Evolutionary conservation across 2,113 vertebrate genomes (phyloP), one percentile per base, ranked within the genome.

Genomic region (Xerus inauris): DNA sequence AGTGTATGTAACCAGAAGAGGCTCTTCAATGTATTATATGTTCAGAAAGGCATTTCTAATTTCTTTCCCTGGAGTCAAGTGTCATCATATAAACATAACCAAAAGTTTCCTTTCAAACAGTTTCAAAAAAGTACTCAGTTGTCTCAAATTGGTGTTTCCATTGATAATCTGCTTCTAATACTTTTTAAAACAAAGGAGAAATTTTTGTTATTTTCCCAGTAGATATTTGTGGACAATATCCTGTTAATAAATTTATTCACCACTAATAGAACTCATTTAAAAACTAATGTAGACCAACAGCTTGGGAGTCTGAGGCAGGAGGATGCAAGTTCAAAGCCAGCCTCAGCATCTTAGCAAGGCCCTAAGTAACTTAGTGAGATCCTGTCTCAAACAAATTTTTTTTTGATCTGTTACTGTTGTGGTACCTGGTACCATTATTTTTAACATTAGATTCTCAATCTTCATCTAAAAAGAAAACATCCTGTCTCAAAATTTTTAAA

Each of bases 31-130:
- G 19, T 93, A 80, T 51, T 81, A 30, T 73, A 14, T 91, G 17
- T 86, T 94, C n/a, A 91, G 73, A 91, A 93, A 94, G 62, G n/a
- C 22, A 86, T 81, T 90, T 94, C 42, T 45, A 64, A 82, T 85
- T 72, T 71, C 62, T 64, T 6, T 51, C 47, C 45, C 65, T 77
- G 7, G 17, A 91, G 16, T 88, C 67, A 73, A 86, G 42, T 83
- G 30, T 65, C 42, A 90, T 54, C 40, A 85, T 81, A 76, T 94
- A 94, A 97, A 91, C 81, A 65, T 26, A 90, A 83, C 7, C 40
- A 86, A 93, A 87, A 73, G 22, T 80, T 88, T 82, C 40, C 47
- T 84, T 84, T 93, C 49, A 94, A 90, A 84, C 47, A 94, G 9
- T 32, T 77, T 89, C 47, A 77, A 67, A 83, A 72, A 79, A 85